Evolutionary conservation across 2,113 vertebrate species (phyloP), one percentile per base, ranked within the genome.

Genomic region (Mellivora capensis): DNA sequence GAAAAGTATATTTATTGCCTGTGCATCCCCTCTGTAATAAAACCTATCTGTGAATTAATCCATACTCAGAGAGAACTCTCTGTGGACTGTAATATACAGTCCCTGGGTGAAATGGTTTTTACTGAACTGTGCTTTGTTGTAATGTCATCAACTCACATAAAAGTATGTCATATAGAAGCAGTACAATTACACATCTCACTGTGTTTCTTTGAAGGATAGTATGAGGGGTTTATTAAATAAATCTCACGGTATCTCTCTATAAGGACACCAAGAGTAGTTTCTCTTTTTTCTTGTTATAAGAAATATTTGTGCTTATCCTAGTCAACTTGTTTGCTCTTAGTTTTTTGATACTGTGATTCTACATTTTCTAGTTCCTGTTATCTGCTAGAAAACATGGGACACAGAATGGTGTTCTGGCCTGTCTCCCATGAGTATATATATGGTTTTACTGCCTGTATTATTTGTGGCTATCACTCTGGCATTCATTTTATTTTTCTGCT

Each of bases 401-500:
- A 25, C 34, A 59, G 20, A 67, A 76, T 21, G 31, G 17, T 3
- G 0, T 57, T 42, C 44, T 34, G 27, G 59, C n/a, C 27, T 44
- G 34, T 90, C 34, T 90, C 85, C 62, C 81, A 67, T 1, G 3
- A 49, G 27, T 93, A 7, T 4, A 18, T 64, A 69, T 64, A 69
- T 57, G 3, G 2, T 95, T 93, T 90, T 25, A 69, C 42, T 87
- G 80, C 74, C 31, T 47, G 20, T 57, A 4, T 92, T 89, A 81
- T 94, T 94, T 93, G 64, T 86, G 57, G 17, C 54, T 74, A 2
- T 90, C 57, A 42, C 27, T 74, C 64, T 86, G 54, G 14, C 7
- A 93, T 89, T 96, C 44, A 81, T 81, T 94, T 92, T 81, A 86
- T 69, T 92, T 85, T 15, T 79, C 74, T 82, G 27, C 49, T 72